A percentile compares a stretch with the other conserved stretches of the same genome.
Evolutionary conservation across 2,113 vertebrate genomes (phyloP).

Genomic region (Pelodiscus sinensis): DNA sequence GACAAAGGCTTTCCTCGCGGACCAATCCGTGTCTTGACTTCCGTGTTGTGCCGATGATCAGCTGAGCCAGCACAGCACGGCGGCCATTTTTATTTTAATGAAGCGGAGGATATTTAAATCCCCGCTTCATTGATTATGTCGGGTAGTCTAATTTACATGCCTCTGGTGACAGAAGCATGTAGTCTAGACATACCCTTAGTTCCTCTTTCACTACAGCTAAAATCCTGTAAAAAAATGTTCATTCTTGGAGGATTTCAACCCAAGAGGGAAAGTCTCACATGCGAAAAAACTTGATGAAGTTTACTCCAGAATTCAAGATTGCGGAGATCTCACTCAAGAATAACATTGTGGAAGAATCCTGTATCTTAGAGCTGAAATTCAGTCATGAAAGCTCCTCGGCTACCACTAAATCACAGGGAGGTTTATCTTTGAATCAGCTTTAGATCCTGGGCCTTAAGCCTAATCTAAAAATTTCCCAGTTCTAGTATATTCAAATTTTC

Average conservation of each 20-base stretch:
- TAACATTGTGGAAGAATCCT: not conserved
- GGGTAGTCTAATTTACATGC: no score
- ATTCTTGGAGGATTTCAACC: not conserved
- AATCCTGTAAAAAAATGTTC: not conserved
- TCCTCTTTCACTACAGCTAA: no score
- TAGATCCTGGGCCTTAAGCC: not conserved
- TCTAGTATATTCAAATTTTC: not conserved
- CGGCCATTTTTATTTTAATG: no score
- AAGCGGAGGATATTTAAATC: no score
- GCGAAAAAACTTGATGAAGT: not conserved
- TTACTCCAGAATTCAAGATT: not conserved
- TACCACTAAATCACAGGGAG: not conserved
- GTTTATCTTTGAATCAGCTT: not conserved
- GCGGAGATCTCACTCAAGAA: not conserved
- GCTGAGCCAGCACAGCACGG: no score
- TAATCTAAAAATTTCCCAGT: not conserved
- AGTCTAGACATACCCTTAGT: no score
- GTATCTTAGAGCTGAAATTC: not conserved
- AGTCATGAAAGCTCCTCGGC: not conserved
- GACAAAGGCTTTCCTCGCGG: no score
- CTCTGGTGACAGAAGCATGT: no score
- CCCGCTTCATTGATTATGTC: no score
- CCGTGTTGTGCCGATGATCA: no score
- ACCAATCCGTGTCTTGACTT: no score
- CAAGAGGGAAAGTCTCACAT: not conserved